Conservation (phyloP, 2,797 vertebrate species). For the Luscinia luscinia region DNA sequence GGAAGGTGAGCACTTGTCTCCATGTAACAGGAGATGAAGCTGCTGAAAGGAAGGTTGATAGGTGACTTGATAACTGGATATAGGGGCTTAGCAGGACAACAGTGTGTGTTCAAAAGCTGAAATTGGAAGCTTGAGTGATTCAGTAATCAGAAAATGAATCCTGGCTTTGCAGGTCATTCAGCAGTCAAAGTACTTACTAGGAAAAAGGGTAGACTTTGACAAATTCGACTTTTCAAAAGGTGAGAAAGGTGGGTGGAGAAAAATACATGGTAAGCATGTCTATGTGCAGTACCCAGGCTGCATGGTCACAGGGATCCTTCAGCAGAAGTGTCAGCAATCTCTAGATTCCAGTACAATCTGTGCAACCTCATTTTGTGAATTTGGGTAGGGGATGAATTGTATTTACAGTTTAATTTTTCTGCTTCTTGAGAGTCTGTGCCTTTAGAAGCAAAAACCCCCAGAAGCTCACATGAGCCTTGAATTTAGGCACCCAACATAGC, state of each 20-base stretch:
- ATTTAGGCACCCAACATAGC: background rate
- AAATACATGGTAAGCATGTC: background rate
- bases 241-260: background rate
- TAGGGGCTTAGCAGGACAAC: conserved; percentile 38
- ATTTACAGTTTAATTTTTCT: background rate
- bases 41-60: conserved; percentile 52
- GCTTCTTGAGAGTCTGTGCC: background rate
- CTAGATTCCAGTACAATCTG: background rate
- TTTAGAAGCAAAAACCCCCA: background rate
- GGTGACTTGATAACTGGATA: conserved; percentile 41
- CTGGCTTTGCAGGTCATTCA: conserved; percentile 45
- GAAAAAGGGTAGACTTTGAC: background rate
- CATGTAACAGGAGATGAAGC: conserved; percentile 33
- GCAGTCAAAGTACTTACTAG: background rate
- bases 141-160: conserved; percentile 30
- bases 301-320: background rate
- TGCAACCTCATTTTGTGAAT: background rate
- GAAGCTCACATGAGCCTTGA: background rate
- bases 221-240: background rate
- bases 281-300: background rate
- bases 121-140: conserved; percentile 51
- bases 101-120: conserved; percentile 20
- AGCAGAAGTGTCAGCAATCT: background rate
- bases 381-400: background rate
- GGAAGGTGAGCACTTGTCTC: conserved; percentile 24